phyloP scores from a whole-genome alignment of 2,797 vertebrate genomes.

The Cheirogaleus major region DNA sequence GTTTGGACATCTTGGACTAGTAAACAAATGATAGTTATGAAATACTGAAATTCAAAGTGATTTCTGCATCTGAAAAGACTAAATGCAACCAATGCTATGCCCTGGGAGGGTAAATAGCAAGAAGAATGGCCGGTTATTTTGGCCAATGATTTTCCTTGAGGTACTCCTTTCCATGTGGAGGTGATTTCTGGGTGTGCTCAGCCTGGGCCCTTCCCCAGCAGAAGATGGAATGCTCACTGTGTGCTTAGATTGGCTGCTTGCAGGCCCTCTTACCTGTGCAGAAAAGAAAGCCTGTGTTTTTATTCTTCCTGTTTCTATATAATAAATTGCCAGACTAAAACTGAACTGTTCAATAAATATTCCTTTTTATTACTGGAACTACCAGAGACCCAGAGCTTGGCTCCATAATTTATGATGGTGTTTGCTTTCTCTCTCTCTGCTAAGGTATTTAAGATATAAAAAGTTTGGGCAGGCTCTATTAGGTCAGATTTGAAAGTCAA shows the following conservation, averaged over 20 bases:
- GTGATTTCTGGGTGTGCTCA: slow-evolving; percentile 42
- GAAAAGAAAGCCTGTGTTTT: slow-evolving; percentile 17
- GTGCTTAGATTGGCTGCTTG: neutral
- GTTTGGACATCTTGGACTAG: neutral
- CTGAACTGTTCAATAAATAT: slow-evolving; percentile 69
- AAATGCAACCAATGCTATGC: neutral
- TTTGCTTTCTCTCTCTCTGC: slow-evolving; percentile 57
- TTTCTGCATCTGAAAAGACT: slow-evolving; percentile 8
- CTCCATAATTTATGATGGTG: slow-evolving; percentile 67
- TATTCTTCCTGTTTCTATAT: slow-evolving; percentile 8
- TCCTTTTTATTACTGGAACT: slow-evolving; percentile 62
- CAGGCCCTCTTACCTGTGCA: neutral
- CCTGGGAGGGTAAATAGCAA: neutral
- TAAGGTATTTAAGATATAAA: slow-evolving; percentile 65
- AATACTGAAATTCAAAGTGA: slow-evolving; percentile 18
- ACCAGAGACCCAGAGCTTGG: slow-evolving; percentile 52
- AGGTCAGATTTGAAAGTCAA: slow-evolving; percentile 50
- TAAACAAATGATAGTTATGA: neutral
- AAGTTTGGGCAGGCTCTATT: slow-evolving; percentile 51
- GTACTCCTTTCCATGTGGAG: slow-evolving; percentile 23
- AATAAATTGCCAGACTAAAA: slow-evolving; percentile 70
- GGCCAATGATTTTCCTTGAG: slow-evolving; percentile 41
- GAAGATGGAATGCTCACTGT: neutral
- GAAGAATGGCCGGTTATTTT: slow-evolving; percentile 27
- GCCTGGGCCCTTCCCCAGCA: neutral